Evolutionary conservation across 2,888 invertebrate genomes (phyloP).

Genomic region (Chloroclysta siterata): DNA sequence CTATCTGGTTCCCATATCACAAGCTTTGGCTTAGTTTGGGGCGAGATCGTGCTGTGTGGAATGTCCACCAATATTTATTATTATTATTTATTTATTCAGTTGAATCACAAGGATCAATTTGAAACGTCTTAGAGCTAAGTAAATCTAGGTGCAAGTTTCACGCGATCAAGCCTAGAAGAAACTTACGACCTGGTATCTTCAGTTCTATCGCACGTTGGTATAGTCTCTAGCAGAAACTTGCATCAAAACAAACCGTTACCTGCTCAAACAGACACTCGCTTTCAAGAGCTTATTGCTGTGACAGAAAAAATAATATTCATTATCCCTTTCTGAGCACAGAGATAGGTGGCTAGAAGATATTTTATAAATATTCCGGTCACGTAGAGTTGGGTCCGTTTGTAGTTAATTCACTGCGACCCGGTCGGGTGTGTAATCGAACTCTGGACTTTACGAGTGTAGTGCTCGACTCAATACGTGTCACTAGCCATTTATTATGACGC

Average conservation of each 20-base stretch:
- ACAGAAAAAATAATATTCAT: constrained; percentile 49
- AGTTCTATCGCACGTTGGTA: neutral
- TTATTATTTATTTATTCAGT: too few relatives aligned
- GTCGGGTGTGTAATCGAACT: constrained; percentile 68
- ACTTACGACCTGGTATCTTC: too few relatives aligned
- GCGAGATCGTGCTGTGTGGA: too few relatives aligned
- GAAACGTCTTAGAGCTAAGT: too few relatives aligned
- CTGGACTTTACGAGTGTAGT: constrained; percentile 64
- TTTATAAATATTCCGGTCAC: constrained; percentile 65
- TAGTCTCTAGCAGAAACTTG: neutral
- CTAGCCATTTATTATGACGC: constrained; percentile 57
- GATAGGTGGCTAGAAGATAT: constrained; percentile 53
- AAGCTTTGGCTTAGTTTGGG: too few relatives aligned
- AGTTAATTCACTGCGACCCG: constrained; percentile 67
- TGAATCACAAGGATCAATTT: too few relatives aligned
- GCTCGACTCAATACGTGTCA: constrained; percentile 57
- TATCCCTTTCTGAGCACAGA: constrained; percentile 45
- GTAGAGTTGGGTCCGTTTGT: constrained; percentile 60
- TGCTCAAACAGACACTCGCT: constrained; percentile 15
- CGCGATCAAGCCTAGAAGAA: too few relatives aligned
- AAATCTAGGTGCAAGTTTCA: too few relatives aligned
- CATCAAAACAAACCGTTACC: neutral
- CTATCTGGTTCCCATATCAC: too few relatives aligned
- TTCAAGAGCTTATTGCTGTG: constrained; percentile 34
- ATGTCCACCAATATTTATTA: too few relatives aligned